Conservation (phyloP, 2,797 vertebrate species). For the Sebastes oblongus region DNA sequence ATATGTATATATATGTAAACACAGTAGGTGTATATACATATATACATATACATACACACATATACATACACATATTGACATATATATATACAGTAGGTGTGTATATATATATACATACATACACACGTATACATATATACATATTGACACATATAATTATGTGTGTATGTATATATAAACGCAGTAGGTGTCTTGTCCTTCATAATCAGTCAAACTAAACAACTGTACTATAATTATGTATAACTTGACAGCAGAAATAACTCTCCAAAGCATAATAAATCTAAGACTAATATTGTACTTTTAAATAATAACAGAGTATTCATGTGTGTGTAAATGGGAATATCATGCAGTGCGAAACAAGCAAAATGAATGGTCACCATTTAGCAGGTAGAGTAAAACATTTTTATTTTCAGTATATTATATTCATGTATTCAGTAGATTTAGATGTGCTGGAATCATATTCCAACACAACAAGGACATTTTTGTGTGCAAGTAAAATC, state of each 20-base stretch:
- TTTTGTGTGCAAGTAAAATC: neutral
- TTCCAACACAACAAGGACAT: neutral
- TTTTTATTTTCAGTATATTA: slow-evolving; percentile 37
- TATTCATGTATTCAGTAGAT: slow-evolving; percentile 5
- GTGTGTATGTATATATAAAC: neutral
- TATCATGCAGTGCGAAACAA: neutral
- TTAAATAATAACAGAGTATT: neutral
- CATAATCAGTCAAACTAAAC: neutral
- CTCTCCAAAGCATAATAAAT: too few species aligned
- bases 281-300: neutral
- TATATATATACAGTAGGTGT: too few species aligned
- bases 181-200: neutral
- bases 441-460: neutral
- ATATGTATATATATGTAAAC: too few species aligned
- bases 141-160: too few species aligned
- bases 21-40: too few species aligned
- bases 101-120: too few species aligned
- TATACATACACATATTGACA: too few species aligned
- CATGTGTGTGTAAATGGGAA: neutral
- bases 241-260: neutral
- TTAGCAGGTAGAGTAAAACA: neutral
- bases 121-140: too few species aligned
- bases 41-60: too few species aligned
- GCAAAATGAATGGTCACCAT: neutral
- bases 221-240: neutral